A percentile compares a stretch with the other conserved stretches of the same genome.
phyloP scores from a whole-genome alignment of 2,888 invertebrate genomes.

The Hydroisotoma schaefferi region DNA sequence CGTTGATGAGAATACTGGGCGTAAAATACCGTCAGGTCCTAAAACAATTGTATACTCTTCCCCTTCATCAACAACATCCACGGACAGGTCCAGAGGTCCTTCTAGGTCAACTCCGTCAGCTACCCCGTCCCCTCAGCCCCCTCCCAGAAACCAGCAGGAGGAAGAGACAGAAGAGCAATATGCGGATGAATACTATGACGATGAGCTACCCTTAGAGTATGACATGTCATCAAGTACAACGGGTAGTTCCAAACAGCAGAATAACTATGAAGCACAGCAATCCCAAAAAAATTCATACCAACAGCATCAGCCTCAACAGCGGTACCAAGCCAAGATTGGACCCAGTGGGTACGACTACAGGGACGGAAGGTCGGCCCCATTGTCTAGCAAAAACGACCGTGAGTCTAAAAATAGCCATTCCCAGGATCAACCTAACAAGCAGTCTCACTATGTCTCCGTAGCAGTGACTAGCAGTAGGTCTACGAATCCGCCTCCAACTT shows the following conservation, averaged over 20 bases:
- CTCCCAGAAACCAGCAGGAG: conserved; percentile 18
- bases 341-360: conserved; percentile 25
- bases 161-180: conserved; percentile 37
- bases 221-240: conserved; percentile 10
- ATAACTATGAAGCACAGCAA: conserved; percentile 2
- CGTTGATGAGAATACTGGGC: conserved; percentile 20
- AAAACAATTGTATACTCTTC: conserved; percentile 43
- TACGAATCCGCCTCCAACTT: conserved; percentile 5
- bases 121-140: conserved; percentile 20
- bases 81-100: not conserved
- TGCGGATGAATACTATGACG: conserved; percentile 44
- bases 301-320: not conserved
- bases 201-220: conserved; percentile 17
- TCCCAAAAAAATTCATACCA: not conserved
- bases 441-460: conserved; percentile 22
- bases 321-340: not conserved
- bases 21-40: conserved; percentile 42
- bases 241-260: conserved; percentile 2
- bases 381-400: conserved; percentile 2
- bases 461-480: conserved; percentile 20
- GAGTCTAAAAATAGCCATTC: conserved; percentile 2
- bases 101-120: conserved; percentile 8
- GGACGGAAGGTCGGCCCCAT: conserved; percentile 29
- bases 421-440: too few relatives aligned
- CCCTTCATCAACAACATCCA: conserved; percentile 20